These are phyloP conservation scores for Phoenoteleia sp. DNA, from an alignment of 2,888 invertebrate genomes.

Conservation along the genomic window DNA sequence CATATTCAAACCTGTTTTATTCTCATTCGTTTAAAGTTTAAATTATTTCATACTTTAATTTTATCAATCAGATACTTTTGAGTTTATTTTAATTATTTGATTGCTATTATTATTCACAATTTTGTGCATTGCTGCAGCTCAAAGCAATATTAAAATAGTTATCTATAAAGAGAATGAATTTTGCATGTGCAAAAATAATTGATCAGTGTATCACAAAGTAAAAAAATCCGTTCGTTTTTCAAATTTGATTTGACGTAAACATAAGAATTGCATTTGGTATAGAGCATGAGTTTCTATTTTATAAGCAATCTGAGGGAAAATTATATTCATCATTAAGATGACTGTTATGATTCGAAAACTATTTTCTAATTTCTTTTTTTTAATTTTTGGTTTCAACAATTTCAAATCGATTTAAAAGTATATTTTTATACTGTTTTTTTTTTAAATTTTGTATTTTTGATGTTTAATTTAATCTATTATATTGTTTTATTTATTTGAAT, in stretches of 20 bases:
- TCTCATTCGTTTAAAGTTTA: neutral
- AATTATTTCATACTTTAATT: neutral
- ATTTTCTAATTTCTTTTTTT: conserved; percentile 11
- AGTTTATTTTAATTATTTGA: conserved; percentile 1
- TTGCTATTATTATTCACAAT: neutral
- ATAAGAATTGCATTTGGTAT: conserved; percentile 20
- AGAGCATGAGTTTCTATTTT: conserved; percentile 32
- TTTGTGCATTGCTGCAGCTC: conserved; percentile 33
- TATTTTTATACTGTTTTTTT: no score
- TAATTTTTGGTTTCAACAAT: no score
- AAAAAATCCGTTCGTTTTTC: neutral
- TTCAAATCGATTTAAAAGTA: no score
- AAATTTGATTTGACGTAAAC: neutral
- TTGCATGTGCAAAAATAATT: conserved; percentile 50
- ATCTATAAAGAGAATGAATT: conserved; percentile 18
- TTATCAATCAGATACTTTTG: neutral
- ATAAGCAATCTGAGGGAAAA: conserved; percentile 3
- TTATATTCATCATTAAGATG: no score
- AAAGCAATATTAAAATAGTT: neutral
- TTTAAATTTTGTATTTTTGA: no score
- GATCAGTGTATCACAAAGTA: conserved; percentile 11
- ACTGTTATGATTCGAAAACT: no score
- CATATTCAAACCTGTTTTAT: conserved; percentile 9
- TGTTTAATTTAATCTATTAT: no score
- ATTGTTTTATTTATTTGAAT: no score